These are phyloP conservation scores for Decapterus maruadsi DNA, from an alignment of 2,797 vertebrate genomes.

Conservation along the genomic window DNA sequence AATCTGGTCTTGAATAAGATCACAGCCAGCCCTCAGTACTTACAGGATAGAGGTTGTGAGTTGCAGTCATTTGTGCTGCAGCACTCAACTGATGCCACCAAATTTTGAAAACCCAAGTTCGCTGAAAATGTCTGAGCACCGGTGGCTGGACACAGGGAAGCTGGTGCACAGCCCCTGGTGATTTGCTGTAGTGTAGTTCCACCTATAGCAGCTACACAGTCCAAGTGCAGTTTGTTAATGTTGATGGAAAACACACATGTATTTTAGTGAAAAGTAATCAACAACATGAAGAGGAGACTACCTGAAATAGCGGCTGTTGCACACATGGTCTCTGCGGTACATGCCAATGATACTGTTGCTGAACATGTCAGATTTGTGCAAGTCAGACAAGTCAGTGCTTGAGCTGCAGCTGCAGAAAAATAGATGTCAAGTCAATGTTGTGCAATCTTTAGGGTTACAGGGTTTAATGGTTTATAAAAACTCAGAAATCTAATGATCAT, in stretches of 20 bases:
- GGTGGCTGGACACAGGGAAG: slow-evolving; percentile 7
- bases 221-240: neutral
- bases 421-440: neutral
- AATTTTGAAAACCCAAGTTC: too few species aligned
- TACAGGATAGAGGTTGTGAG: neutral
- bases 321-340: slow-evolving; percentile 15
- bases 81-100: neutral
- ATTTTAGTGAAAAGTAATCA: neutral
- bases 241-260: neutral
- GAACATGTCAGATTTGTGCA: neutral
- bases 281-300: neutral
- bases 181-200: rapidly evolving
- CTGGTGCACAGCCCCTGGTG: slow-evolving; percentile 33
- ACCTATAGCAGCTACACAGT: neutral
- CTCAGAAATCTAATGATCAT: too few species aligned
- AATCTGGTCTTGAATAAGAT: neutral
- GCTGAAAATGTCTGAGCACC: slow-evolving; percentile 13
- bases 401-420: slow-evolving; percentile 21
- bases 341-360: rapidly evolving
- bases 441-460: neutral
- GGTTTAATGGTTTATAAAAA: too few species aligned
- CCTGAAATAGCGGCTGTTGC: slow-evolving; percentile 11
- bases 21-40: neutral
- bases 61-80: slow-evolving; percentile 57
- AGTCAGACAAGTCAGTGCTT: slow-evolving; percentile 16